Percentiles rank a stretch among this genome's conserved stretches.
These are phyloP conservation scores for Lymantria monacha DNA, from an alignment of 2,888 invertebrate genomes.

Conservation along the genomic window DNA sequence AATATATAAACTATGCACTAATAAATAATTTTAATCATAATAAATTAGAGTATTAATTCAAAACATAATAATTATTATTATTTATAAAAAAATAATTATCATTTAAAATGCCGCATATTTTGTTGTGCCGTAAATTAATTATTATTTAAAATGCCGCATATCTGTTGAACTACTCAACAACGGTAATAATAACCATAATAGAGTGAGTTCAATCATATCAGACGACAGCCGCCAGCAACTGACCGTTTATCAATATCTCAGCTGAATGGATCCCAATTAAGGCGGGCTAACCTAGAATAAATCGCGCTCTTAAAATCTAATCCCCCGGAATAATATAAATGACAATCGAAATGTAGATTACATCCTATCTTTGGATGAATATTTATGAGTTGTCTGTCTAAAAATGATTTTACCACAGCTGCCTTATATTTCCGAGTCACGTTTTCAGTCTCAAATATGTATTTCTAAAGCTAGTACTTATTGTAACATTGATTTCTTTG, in stretches of 20 bases:
- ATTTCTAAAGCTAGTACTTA: neutral
- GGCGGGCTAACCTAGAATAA: conserved; percentile 54
- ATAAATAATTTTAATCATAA: too few relatives aligned
- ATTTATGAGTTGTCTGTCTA: conserved; percentile 30
- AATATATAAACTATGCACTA: too few relatives aligned
- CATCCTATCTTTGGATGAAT: conserved; percentile 42
- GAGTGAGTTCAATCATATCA: conserved; percentile 46
- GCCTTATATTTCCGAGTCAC: conserved; percentile 46
- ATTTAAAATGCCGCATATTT: too few relatives aligned
- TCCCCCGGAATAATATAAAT: conserved; percentile 49
- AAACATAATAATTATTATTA: too few relatives aligned
- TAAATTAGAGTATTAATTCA: too few relatives aligned
- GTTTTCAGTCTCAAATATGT: conserved; percentile 21
- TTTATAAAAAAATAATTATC: too few relatives aligned
- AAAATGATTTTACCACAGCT: conserved; percentile 52
- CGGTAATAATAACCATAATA: conserved; percentile 13
- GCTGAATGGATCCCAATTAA: conserved; percentile 70
- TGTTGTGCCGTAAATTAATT: too few relatives aligned
- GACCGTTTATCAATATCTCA: conserved; percentile 64
- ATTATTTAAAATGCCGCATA: too few relatives aligned
- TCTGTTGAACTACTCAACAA: too few relatives aligned
- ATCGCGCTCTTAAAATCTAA: conserved; percentile 50
- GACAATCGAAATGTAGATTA: conserved; percentile 63
- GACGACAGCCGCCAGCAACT: conserved; percentile 39
- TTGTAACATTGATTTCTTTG: conserved; percentile 20